These are phyloP conservation scores for Hypsopygia costalis DNA, from an alignment of 2,888 invertebrate genomes.

Conservation along the genomic window DNA sequence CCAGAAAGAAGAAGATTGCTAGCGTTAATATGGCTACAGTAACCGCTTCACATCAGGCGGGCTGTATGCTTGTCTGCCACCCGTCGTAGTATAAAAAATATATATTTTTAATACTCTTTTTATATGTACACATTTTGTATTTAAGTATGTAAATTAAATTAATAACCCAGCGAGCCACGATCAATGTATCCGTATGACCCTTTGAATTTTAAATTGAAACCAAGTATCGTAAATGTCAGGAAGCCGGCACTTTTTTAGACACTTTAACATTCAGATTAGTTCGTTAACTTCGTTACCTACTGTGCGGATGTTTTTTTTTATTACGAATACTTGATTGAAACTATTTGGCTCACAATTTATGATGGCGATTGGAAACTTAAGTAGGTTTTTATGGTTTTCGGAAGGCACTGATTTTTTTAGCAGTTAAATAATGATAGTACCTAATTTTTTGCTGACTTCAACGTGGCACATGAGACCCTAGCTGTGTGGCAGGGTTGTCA, in stretches of 20 bases:
- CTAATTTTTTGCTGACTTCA: too few species aligned
- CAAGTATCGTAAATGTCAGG: neutral
- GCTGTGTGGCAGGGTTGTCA: too few species aligned
- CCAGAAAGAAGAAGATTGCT: too few species aligned
- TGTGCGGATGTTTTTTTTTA: neutral
- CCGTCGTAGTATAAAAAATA: too few species aligned
- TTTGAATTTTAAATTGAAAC: constrained; percentile 4
- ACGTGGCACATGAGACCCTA: too few species aligned
- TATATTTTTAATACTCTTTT: too few species aligned
- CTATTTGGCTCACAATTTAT: neutral
- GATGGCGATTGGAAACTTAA: neutral
- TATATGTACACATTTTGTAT: too few species aligned
- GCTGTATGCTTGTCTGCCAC: too few species aligned
- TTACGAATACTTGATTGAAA: neutral
- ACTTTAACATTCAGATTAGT: constrained; percentile 3
- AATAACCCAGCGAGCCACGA: neutral
- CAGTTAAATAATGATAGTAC: neutral
- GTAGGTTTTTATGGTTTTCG: neutral
- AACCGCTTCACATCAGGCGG: too few species aligned
- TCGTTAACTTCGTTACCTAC: neutral
- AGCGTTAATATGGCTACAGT: too few species aligned
- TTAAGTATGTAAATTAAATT: neutral
- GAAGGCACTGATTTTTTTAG: neutral
- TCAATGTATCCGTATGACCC: neutral
- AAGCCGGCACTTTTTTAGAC: constrained; percentile 1